Percentiles rank a stretch among this genome's conserved stretches.
Evolutionary conservation across 2,888 invertebrate genomes (phyloP).

Genomic region (Gymnoscelis rufifasciata): DNA sequence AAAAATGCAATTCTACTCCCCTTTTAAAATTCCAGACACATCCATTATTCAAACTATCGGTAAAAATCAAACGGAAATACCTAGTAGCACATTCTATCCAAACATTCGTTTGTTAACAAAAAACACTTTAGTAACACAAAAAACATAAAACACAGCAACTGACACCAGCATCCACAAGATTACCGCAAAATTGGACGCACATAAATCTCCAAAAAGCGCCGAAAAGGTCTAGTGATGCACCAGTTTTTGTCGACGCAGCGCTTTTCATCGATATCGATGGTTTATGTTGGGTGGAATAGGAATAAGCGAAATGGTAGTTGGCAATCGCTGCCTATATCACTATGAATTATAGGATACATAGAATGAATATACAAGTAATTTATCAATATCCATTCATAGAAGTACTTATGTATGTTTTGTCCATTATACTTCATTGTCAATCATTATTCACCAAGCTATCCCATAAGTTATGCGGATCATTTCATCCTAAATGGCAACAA

Average conservation of each 20-base stretch:
- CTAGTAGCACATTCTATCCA: slow-evolving; percentile 3
- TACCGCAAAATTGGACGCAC: slow-evolving; percentile 39
- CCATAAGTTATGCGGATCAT: no score
- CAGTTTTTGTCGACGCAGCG: not conserved
- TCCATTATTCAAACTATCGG: not conserved
- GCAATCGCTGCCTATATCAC: no score
- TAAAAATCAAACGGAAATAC: not conserved
- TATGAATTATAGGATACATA: no score
- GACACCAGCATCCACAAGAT: slow-evolving; percentile 25
- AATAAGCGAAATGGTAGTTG: no score
- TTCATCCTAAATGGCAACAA: no score
- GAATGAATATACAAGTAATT: no score
- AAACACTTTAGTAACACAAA: slow-evolving; percentile 10
- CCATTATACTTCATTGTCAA: no score
- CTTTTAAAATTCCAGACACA: not conserved
- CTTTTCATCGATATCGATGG: slow-evolving; percentile 15
- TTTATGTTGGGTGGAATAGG: no score
- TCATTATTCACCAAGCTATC: no score
- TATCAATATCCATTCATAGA: no score
- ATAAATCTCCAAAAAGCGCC: slow-evolving; percentile 39
- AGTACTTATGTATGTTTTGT: no score
- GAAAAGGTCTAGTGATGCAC: slow-evolving; percentile 31
- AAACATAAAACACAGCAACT: slow-evolving; percentile 17
- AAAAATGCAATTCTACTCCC: no score
- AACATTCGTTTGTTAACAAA: slow-evolving; percentile 17